Evolutionary conservation across 2,888 invertebrate species (phyloP).

Genomic region (Lamellibrachia columna): DNA sequence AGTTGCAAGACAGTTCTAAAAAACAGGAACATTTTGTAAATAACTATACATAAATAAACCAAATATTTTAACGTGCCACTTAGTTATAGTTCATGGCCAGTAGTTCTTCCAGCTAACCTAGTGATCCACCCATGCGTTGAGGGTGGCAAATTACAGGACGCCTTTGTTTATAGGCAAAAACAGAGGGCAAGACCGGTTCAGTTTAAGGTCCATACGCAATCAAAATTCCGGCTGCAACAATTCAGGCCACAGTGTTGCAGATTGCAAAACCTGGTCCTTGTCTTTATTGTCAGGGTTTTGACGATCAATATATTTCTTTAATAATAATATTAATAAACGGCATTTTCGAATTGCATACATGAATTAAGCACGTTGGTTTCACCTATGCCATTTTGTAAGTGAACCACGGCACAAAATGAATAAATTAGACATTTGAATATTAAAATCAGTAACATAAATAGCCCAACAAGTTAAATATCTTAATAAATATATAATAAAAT

Average conservation of each 20-base stretch:
- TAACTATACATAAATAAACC: background rate
- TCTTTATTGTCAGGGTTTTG: background rate
- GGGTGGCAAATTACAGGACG: background rate
- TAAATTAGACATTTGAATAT: too few relatives aligned
- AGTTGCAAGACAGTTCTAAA: too few relatives aligned
- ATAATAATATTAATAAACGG: too few relatives aligned
- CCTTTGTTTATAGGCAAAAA: background rate
- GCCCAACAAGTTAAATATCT: too few relatives aligned
- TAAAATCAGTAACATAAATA: too few relatives aligned
- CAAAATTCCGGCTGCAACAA: background rate
- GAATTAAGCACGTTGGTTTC: too few relatives aligned
- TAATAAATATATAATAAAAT: too few relatives aligned
- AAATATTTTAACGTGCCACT: background rate
- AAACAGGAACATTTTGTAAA: background rate
- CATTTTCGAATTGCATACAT: too few relatives aligned
- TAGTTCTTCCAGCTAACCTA: background rate
- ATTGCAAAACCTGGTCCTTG: background rate
- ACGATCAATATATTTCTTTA: too few relatives aligned
- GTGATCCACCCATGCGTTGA: background rate
- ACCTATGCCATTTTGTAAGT: too few relatives aligned
- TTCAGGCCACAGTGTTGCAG: background rate
- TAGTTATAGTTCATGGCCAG: background rate
- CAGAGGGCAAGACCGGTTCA: background rate
- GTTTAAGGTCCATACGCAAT: constrained; percentile 6
- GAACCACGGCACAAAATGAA: too few relatives aligned